Evolutionary conservation across 2,797 vertebrate genomes (phyloP).

Genomic region (Zenarchopterus dispar): DNA sequence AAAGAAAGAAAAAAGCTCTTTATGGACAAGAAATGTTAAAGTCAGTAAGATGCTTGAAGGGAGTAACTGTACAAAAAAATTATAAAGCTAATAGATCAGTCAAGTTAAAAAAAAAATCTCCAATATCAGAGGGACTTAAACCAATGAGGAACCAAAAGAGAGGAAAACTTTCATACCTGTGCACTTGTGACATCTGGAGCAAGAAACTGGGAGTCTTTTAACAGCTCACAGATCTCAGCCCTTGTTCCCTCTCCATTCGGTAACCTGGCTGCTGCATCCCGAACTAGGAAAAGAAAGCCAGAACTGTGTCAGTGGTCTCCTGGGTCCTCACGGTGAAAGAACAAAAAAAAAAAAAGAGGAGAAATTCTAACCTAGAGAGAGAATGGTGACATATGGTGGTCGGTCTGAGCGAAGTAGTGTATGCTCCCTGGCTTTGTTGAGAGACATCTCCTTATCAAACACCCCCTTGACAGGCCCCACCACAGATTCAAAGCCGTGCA

Average conservation of each 20-base stretch:
- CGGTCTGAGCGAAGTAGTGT: slow-evolving; percentile 95
- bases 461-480: slow-evolving; percentile 98
- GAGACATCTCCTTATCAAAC: slow-evolving; percentile 97
- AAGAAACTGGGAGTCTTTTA: slow-evolving; percentile 98
- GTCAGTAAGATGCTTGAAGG: not conserved
- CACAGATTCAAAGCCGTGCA: slow-evolving; percentile 98
- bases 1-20: not conserved
- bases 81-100: not conserved
- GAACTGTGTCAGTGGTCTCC: not conserved
- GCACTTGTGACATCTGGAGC: slow-evolving; percentile 98
- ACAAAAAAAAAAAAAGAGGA: not conserved
- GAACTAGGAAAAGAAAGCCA: slow-evolving; percentile 78
- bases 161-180: slow-evolving; percentile 81
- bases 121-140: not conserved
- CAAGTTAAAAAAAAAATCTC: not conserved
- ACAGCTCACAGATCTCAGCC: slow-evolving; percentile 96
- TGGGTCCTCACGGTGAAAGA: not conserved
- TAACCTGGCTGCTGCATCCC: slow-evolving; percentile 95
- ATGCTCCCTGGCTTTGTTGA: slow-evolving; percentile 99
- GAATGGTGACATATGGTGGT: slow-evolving; percentile 96
- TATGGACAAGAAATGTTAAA: not conserved
- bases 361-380: slow-evolving; percentile 89
- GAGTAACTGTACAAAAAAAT: slow-evolving; percentile 5
- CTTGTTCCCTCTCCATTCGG: slow-evolving; percentile 97
- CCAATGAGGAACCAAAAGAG: not conserved